These are phyloP conservation scores for Chrysemys picta DNA, from an alignment of 2,113 vertebrate species.

Conservation along the genomic window DNA sequence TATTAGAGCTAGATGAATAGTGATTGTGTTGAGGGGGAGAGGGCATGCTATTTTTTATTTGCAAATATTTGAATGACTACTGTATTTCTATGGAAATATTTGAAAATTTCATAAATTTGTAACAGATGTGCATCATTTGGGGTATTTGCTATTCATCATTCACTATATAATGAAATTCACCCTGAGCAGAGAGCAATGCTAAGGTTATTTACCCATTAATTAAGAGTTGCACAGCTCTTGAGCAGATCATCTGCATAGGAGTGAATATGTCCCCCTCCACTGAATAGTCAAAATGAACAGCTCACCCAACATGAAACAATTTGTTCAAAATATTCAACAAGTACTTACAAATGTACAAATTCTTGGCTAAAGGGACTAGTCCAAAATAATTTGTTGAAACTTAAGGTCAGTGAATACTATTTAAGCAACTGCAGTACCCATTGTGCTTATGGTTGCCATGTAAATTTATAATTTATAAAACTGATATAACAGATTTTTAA, in stretches of 20 bases:
- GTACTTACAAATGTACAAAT: too few species aligned
- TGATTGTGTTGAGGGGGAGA: not conserved
- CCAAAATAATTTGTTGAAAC: slow-evolving; percentile 16
- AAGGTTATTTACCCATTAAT: too few species aligned
- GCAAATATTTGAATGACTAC: not conserved
- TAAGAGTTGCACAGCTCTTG: too few species aligned
- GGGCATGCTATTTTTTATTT: not conserved
- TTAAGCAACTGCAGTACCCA: not conserved
- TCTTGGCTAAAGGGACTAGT: not conserved
- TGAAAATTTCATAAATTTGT: not conserved
- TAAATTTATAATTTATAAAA: too few species aligned
- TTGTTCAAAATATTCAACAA: too few species aligned
- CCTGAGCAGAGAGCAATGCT: not conserved
- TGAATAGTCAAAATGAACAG: too few species aligned
- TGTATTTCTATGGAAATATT: not conserved
- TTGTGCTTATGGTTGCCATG: too few species aligned
- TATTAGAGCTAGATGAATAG: not conserved
- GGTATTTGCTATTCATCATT: not conserved
- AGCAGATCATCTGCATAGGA: too few species aligned
- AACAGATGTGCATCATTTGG: not conserved
- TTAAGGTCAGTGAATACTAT: not conserved
- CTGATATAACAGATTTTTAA: too few species aligned
- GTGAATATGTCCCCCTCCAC: too few species aligned
- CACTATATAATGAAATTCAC: not conserved
- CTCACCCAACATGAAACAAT: too few species aligned